These are phyloP conservation scores for Syrista parreyssii DNA, from an alignment of 2,888 invertebrate genomes.

Conservation along the genomic window DNA sequence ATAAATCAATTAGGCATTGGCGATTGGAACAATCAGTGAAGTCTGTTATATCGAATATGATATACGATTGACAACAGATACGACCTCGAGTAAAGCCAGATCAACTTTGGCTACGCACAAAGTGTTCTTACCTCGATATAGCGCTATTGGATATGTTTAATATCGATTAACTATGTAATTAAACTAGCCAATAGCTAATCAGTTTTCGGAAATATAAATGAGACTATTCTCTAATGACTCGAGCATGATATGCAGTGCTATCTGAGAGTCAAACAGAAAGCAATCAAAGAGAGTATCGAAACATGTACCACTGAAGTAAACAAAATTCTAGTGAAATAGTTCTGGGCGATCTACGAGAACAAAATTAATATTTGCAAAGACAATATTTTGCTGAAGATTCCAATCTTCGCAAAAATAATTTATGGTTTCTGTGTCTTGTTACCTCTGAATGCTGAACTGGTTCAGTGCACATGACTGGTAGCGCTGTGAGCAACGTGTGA, in stretches of 20 bases:
- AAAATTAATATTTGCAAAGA: not conserved
- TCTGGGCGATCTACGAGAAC: not conserved
- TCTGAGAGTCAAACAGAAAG: not conserved
- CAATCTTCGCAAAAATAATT: not conserved
- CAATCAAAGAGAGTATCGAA: not conserved
- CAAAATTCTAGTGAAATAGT: not conserved
- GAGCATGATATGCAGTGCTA: not conserved
- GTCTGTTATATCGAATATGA: not conserved
- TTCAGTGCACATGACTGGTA: conserved; percentile 74
- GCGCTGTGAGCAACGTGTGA: conserved; percentile 83
- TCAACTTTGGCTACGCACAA: not conserved
- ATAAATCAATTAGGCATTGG: conserved; percentile 17
- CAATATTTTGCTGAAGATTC: not conserved
- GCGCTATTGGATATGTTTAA: not conserved
- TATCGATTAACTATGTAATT: not conserved
- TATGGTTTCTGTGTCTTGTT: conserved; percentile 4
- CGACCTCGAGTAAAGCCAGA: not conserved
- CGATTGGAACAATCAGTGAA: not conserved
- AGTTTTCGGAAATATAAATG: not conserved
- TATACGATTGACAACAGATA: not conserved
- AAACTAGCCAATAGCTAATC: not conserved
- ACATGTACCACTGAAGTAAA: not conserved
- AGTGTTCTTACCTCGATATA: not conserved
- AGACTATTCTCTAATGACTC: not conserved
- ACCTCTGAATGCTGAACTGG: conserved; percentile 64